Base-by-base conservation (phyloP, 2,797 vertebrate species). In the Catharus ustulatus region DNA sequence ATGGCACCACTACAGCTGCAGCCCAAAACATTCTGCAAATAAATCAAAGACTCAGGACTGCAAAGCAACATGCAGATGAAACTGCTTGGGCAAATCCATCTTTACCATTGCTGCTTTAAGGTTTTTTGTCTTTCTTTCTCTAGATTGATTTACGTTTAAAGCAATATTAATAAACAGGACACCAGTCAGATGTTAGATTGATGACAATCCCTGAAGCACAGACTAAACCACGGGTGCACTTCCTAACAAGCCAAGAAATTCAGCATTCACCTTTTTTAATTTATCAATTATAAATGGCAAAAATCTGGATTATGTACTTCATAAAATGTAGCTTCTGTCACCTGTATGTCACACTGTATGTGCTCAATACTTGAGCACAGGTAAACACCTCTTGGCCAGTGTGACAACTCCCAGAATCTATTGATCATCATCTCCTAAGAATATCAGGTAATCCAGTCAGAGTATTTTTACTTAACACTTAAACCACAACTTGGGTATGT, bases 281-380 rank as follows among this genome's bases (percentile, higher is more conserved):
- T 5, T 20, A 34, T 48, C 16, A 36, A 9, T 22, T 13, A 7
- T 13, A 61, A 88, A 48, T 1, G 16, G 21, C 34, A n/a, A 49
- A 7, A 21, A 45, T 2, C 13, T 59, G 13, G 7, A 32, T 5
- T 22, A 14, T 4, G 0, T 42, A 17, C 48, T 48, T 42, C 2
- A 40, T 42, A 4, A 6, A 48, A 38, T 15, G 3, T 15, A 78
- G n/a, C 15, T 38, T 32, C 48, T 46, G 0, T 15, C 6, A 32
- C 38, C 34, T 34, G 34, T 34, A 34, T 34, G 34, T 8, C 34
- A 34, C 42, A 40, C 1, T 6, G 0, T 2, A 24, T 2, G 1
- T 26, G 32, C 58, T 68, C 42, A 36, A 0, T 11, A 13, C 12
- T 49, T 27, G 0, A 92, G 32, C 17, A 55, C 36, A 75, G 8